Percentiles rank a stretch among this genome's conserved stretches.
These are phyloP conservation scores for Girardinus metallicus DNA, from an alignment of 2,797 vertebrate species.

Conservation along the genomic window DNA sequence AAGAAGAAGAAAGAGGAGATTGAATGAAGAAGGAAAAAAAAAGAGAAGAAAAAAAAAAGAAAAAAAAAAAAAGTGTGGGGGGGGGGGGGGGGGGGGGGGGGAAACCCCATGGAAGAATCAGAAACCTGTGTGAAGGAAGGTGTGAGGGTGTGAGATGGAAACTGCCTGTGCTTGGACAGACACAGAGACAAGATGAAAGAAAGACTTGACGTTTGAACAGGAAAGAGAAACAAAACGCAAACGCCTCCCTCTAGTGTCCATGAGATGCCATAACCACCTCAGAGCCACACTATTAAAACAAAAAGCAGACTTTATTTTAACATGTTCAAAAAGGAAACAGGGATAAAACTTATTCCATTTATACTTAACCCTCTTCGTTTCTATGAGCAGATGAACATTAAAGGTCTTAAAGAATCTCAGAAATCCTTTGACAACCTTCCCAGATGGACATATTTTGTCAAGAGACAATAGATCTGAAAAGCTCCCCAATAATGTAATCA, in stretches of 20 bases:
- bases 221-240: not conserved
- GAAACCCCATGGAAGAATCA: not conserved
- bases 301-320: not conserved
- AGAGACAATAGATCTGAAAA: not conserved
- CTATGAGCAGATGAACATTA: not conserved
- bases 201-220: not conserved
- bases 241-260: conserved; percentile 7
- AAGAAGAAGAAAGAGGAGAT: too few relatives aligned
- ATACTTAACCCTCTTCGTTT: not conserved
- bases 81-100: too few relatives aligned
- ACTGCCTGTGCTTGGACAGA: not conserved
- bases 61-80: too few relatives aligned
- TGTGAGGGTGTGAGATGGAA: not conserved
- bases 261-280: not conserved
- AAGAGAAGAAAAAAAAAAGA: too few relatives aligned
- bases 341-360: not conserved
- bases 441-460: not conserved
- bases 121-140: not conserved
- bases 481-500: not conserved
- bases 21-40: too few relatives aligned
- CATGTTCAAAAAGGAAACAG: not conserved
- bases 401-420: not conserved
- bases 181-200: not conserved
- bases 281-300: not conserved
- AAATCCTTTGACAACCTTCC: not conserved